phyloP scores from a whole-genome alignment of 2,888 invertebrate species.

The Perizoma affinitatum region DNA sequence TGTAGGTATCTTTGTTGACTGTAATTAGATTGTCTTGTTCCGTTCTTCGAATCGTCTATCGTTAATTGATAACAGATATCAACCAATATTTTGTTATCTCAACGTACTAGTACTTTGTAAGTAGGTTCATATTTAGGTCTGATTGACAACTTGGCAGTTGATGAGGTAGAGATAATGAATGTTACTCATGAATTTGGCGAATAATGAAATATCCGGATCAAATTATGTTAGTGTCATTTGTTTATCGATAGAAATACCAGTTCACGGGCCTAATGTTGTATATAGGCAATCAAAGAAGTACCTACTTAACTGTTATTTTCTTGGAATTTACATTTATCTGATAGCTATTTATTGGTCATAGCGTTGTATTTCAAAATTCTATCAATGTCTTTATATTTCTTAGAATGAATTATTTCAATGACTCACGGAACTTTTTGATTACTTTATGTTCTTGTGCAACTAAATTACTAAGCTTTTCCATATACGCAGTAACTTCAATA shows the following conservation, averaged over 20 bases:
- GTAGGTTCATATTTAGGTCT: no score
- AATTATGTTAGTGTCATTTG: no score
- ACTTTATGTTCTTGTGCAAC: conserved; percentile 7
- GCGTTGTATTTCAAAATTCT: conserved; percentile 14
- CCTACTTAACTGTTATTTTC: conserved; percentile 1
- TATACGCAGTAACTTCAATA: conserved; percentile 21
- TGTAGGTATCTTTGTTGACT: conserved; percentile 23
- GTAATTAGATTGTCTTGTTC: conserved; percentile 32
- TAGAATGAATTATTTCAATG: conserved; percentile 1
- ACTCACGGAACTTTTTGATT: conserved; percentile 13
- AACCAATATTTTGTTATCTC: not conserved
- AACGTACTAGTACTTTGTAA: no score
- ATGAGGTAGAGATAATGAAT: no score
- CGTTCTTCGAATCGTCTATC: conserved; percentile 30
- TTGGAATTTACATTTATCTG: conserved; percentile 3
- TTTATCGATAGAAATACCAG: not conserved
- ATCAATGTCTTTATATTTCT: conserved; percentile 11
- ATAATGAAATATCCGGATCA: not conserved
- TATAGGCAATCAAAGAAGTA: no score
- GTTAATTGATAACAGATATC: conserved; percentile 31
- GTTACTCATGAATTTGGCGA: not conserved
- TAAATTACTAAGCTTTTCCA: conserved; percentile 3
- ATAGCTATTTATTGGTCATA: conserved; percentile 16
- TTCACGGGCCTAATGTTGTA: no score
- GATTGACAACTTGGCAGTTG: no score